Base-by-base conservation (phyloP, 2,113 vertebrate genomes). In the Microcebus lehilahytsara region DNA sequence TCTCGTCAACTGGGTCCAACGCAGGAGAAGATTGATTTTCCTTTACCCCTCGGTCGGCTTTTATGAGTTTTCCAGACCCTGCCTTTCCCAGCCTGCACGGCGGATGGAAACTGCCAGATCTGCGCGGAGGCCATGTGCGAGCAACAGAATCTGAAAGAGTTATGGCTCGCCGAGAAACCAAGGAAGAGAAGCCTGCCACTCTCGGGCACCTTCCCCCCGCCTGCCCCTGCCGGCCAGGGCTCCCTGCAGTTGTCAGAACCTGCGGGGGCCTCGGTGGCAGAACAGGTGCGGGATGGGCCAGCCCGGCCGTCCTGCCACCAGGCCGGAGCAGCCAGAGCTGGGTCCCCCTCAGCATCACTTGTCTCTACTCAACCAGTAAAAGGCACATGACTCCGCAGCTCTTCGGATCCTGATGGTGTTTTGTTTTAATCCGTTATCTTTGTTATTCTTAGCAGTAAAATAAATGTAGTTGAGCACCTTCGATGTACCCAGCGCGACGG, bases 61-160 rank as follows among this genome's bases (percentile, higher is more conserved):
- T 98, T 98, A 98, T 98, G 97, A 97, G 96, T 97, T 98, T 98
- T 97, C 97, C 98, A 98, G 98, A 97, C 90, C 71, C 66, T 94
- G 67, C 92, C 67, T 97, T 96, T 96, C 89, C 66, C 77, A 72
- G 96, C 81, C 96, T 86, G 80, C 56, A 83, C 30, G 37, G 7
- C 67, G 87, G 92, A 97, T 92, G 77, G 95, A 89, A 96, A 89
- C 93, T 49, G 92, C 96, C 95, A 92, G 98, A 30, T 64, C 96
- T 71, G 87, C 60, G 92, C 22, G 30, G 75, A 92, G 66, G 75
- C 96, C 98, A 97, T 88, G 77, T 98, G 98, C 96, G 95, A 95
- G 93, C 95, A 78, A 78, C 93, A 90, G 95, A 97, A 87, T 97
- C 96, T 96, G 96, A 62, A 96, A 97, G 98, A 96, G 84, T 97